Base-by-base conservation (phyloP, 2,113 vertebrate species). In the Tylochromis polylepis region DNA sequence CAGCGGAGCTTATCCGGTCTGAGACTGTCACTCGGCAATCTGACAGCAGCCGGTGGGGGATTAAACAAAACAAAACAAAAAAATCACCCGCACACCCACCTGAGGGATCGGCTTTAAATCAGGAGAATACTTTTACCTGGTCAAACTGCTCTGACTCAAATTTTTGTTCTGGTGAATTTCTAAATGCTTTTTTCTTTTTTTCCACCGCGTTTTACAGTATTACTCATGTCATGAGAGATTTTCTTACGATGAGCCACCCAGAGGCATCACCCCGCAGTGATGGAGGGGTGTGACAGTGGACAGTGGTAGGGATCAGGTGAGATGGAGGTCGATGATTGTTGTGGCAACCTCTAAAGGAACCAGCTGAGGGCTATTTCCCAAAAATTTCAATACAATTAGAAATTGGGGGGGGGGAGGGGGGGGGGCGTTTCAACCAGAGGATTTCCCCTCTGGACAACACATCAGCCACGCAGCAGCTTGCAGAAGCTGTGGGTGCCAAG, bases 111-210 rank as follows among this genome's bases (percentile, higher is more conserved):
- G 36, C 16, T 0, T 36, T 67, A n/a, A 67, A 12, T 70, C 36
- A 41, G 36, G 62, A 56, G 55, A 15, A 12, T 3, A 15, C 62
- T 0, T 62, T 24, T 41, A 41, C n/a, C 62, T 67, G n/a, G 11
- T 41, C n/a, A 67, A 70, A 43, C 31, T 65, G 60, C 60, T 65
- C n/a, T 14, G 1, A 38, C 18, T 12, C 31, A 11, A 2, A 20
- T 11, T 60, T 60, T 9, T 31, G 27, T 31, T 62, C 9, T 36
- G 18, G 20, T 11, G 9, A 34, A 34, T 62, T 20, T 36, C 29
- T 34, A 11, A 11, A 36, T 0, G 8, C 0, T 57, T 57, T 31
- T 31, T 15, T n/a, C n/a, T n/a, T n/a, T n/a, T n/a, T 15, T 9
- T 20, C 1, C n/a, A 24, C 15, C 16, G 24, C 16, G 24, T 59